Percentiles rank a stretch among this genome's conserved stretches.
phyloP scores from a whole-genome alignment of 1,140 invertebrate genomes.

The Drosophila littoralis region DNA sequence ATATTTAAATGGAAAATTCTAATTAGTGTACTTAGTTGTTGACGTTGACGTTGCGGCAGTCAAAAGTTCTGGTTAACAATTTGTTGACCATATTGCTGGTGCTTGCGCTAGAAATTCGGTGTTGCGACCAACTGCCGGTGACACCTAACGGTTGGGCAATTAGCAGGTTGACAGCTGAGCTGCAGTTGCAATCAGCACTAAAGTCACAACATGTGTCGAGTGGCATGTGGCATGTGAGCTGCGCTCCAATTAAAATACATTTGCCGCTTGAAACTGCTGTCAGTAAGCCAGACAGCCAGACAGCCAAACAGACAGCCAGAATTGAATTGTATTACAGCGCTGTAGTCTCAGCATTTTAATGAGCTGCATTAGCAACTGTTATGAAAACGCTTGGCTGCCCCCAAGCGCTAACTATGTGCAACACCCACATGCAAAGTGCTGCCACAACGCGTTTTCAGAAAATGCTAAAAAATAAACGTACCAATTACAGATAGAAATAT shows the following conservation, averaged over 20 bases:
- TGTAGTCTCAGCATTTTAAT: slow-evolving; percentile 17
- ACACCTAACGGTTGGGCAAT: neutral
- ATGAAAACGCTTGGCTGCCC: slow-evolving; percentile 2
- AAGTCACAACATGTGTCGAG: slow-evolving; percentile 4
- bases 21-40: neutral
- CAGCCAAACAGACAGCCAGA: neutral
- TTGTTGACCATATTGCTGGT: neutral
- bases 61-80: neutral
- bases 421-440: too few relatives aligned
- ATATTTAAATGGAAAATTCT: neutral
- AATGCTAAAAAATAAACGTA: too few relatives aligned
- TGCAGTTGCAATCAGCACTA: neutral
- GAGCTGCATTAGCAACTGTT: slow-evolving; percentile 9
- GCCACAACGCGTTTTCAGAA: too few relatives aligned
- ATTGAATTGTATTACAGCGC: slow-evolving; percentile 1
- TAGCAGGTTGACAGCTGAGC: slow-evolving; percentile 16
- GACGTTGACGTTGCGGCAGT: neutral
- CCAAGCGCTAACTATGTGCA: neutral
- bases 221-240: neutral
- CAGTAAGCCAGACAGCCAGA: neutral
- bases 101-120: too few relatives aligned
- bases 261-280: neutral
- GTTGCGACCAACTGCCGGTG: neutral
- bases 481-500: too few relatives aligned
- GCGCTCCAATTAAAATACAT: slow-evolving; percentile 12